Evolutionary conservation across 1,140 invertebrate genomes (phyloP).

Genomic region (Episyrphus balteatus): DNA sequence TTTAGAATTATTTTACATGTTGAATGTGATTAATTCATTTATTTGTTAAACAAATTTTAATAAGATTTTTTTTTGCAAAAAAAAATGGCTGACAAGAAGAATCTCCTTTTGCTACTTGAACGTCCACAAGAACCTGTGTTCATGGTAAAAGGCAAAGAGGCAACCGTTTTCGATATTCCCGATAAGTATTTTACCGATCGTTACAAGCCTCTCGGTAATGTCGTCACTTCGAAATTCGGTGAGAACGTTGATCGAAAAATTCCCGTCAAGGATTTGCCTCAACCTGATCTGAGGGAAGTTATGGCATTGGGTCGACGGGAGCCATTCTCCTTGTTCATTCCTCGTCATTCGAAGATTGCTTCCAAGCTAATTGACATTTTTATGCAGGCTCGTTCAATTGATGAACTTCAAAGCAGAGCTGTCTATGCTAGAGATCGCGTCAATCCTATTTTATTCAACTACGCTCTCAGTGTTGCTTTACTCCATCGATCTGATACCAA

Average conservation of each 20-base stretch:
- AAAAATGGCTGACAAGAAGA: constrained; percentile 35
- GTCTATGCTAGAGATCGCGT: constrained; percentile 61
- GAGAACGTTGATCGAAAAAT: constrained; percentile 43
- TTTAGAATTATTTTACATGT: too few relatives aligned
- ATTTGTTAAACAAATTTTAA: too few relatives aligned
- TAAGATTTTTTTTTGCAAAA: too few relatives aligned
- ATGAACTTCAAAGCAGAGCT: constrained; percentile 57
- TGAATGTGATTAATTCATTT: too few relatives aligned
- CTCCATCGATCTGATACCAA: constrained; percentile 65
- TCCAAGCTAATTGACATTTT: constrained; percentile 60
- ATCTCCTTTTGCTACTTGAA: constrained; percentile 54
- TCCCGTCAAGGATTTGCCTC: constrained; percentile 48
- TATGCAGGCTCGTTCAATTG: constrained; percentile 54
- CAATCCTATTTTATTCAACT: constrained; percentile 69
- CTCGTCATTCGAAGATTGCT: constrained; percentile 55
- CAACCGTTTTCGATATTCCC: constrained; percentile 51
- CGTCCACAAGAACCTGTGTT: constrained; percentile 64
- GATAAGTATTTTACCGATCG: constrained; percentile 48
- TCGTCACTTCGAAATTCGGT: constrained; percentile 44
- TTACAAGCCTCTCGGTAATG: constrained; percentile 43
- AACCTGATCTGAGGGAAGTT: constrained; percentile 56
- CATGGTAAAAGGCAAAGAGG: constrained; percentile 51
- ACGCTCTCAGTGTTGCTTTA: constrained; percentile 61
- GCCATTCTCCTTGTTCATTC: constrained; percentile 65
- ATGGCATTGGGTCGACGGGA: constrained; percentile 53